These are phyloP conservation scores for Pseudopipra pipra DNA, from an alignment of 2,113 vertebrate species.

Conservation along the genomic window DNA sequence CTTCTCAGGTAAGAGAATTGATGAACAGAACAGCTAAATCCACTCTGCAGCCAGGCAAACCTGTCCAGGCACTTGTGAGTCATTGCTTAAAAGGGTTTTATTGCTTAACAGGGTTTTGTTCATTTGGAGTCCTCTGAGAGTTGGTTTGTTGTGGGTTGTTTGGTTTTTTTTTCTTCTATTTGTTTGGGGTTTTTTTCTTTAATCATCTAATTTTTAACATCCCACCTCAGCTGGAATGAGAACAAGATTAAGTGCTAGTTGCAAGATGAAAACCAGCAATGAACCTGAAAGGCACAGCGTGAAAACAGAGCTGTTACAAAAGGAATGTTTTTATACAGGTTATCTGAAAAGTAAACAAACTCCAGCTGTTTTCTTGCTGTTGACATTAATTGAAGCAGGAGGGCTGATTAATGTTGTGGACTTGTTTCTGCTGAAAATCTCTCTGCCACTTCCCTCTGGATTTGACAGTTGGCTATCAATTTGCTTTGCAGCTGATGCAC, in stretches of 20 bases:
- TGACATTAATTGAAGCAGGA: not conserved
- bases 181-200: not conserved
- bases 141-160: not conserved
- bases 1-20: not conserved
- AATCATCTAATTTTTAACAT: not conserved
- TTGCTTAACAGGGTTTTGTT: not conserved
- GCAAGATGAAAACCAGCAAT: not conserved
- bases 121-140: not conserved
- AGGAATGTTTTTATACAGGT: not conserved
- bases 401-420: not conserved
- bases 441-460: not conserved
- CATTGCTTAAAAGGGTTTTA: not conserved
- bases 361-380: not conserved
- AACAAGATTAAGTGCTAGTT: not conserved
- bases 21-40: not conserved
- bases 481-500: not conserved
- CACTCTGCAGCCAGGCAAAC: not conserved
- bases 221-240: not conserved
- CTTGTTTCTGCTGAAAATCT: not conserved
- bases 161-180: not conserved
- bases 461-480: not conserved
- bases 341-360: slow-evolving; percentile 25
- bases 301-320: not conserved
- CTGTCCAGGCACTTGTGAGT: not conserved
- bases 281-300: not conserved